Conservation (phyloP, 2,113 vertebrate species). For the Anser brachyrhynchus region DNA sequence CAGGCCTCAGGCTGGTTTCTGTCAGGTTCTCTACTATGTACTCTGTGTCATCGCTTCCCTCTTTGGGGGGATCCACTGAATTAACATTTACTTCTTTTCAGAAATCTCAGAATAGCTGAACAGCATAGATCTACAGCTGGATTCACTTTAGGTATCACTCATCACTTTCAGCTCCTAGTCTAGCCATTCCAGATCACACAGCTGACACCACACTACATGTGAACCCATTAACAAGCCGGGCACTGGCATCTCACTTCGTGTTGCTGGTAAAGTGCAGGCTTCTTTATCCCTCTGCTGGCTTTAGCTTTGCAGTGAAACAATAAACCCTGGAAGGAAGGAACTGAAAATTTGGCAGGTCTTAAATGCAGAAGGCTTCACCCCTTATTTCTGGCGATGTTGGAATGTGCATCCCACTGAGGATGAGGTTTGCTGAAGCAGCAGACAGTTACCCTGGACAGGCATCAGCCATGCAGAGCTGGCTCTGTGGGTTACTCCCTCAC, state of each 20-base stretch:
- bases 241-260: background rate
- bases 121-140: background rate
- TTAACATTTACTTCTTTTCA: background rate
- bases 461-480: background rate
- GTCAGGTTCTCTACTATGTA: background rate
- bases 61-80: accelerated
- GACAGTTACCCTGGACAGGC: background rate
- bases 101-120: background rate
- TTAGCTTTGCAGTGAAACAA: background rate
- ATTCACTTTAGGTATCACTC: background rate
- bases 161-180: too few relatives aligned
- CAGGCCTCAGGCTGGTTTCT: background rate
- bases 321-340: background rate
- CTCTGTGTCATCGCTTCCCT: background rate
- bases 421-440: background rate
- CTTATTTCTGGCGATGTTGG: background rate
- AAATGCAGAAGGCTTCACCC: background rate
- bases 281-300: background rate
- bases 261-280: background rate
- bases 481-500: background rate
- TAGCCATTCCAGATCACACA: too few relatives aligned
- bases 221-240: background rate
- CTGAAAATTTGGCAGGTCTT: background rate
- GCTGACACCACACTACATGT: too few relatives aligned
- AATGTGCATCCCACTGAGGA: background rate